Conservation (phyloP, 2,113 vertebrate genomes). For the Oncorhynchus masou region DNA sequence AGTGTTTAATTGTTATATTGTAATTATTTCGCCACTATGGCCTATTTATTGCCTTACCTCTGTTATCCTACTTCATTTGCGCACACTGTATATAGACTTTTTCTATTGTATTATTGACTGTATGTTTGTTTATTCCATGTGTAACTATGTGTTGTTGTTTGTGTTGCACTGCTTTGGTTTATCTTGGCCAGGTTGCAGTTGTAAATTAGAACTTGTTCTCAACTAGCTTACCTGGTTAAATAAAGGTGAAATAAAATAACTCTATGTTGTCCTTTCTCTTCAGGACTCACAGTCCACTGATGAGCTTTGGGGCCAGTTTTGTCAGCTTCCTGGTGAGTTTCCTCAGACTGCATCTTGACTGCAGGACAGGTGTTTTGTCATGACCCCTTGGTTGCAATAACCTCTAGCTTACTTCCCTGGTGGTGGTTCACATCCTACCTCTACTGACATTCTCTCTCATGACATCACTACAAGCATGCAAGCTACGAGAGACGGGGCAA, state of each 20-base stretch:
- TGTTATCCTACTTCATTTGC: not conserved
- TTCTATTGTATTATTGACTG: no score
- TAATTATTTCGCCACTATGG: not conserved
- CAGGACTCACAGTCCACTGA: slow-evolving; percentile 93
- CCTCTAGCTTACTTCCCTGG: not conserved
- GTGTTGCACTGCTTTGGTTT: no score
- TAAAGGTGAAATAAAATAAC: no score
- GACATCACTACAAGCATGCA: not conserved
- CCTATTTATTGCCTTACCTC: not conserved
- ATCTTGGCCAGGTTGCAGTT: no score
- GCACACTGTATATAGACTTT: no score
- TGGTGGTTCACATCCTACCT: not conserved
- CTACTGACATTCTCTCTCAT: not conserved
- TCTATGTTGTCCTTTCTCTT: slow-evolving; percentile 39
- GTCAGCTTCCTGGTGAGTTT: slow-evolving; percentile 97
- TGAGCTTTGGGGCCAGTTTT: slow-evolving; percentile 99
- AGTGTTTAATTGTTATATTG: no score
- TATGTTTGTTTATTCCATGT: not conserved
- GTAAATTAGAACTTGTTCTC: no score
- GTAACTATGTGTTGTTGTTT: not conserved
- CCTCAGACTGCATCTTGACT: not conserved
- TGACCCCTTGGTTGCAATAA: not conserved
- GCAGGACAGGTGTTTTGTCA: not conserved
- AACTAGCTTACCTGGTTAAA: no score
- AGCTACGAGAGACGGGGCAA: not conserved